Percentiles rank a stretch among this genome's conserved stretches.
Evolutionary conservation across 2,888 invertebrate species (phyloP).

Genomic region (Aporophyla lueneburgensis): DNA sequence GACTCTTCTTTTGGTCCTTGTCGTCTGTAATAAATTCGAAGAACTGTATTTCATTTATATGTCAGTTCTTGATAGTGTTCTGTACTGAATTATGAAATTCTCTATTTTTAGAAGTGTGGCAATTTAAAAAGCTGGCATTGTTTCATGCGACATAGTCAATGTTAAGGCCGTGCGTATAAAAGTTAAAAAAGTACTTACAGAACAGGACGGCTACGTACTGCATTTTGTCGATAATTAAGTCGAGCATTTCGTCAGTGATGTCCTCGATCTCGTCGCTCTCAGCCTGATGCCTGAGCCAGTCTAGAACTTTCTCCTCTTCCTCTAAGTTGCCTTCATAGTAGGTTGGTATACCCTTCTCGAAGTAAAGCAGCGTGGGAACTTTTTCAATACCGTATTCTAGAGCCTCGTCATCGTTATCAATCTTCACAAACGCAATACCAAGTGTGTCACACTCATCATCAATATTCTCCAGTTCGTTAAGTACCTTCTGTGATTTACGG

Average conservation of each 20-base stretch:
- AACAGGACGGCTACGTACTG: constrained; percentile 97
- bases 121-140: constrained; percentile 78
- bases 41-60: constrained; percentile 90
- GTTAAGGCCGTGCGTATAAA: constrained; percentile 68
- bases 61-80: constrained; percentile 85
- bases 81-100: constrained; percentile 69
- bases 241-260: constrained; percentile 98
- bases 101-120: constrained; percentile 68
- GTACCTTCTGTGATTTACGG: constrained; percentile 95
- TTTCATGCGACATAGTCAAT: constrained; percentile 75
- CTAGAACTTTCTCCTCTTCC: constrained; percentile 96
- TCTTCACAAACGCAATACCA: constrained; percentile 97
- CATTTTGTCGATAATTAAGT: constrained; percentile 96
- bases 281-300: constrained; percentile 96
- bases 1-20: constrained; percentile 97
- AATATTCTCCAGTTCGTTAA: constrained; percentile 97
- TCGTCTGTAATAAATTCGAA: constrained; percentile 93
- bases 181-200: constrained; percentile 92
- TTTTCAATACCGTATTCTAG: constrained; percentile 97
- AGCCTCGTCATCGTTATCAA: constrained; percentile 97
- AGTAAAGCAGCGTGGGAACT: constrained; percentile 96
- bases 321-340: constrained; percentile 96
- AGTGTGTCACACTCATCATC: constrained; percentile 97
- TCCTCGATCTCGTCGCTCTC: constrained; percentile 98
- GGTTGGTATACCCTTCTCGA: constrained; percentile 94